Conservation (phyloP, 1,140 invertebrate species). For the Antheraea pernyi region DNA sequence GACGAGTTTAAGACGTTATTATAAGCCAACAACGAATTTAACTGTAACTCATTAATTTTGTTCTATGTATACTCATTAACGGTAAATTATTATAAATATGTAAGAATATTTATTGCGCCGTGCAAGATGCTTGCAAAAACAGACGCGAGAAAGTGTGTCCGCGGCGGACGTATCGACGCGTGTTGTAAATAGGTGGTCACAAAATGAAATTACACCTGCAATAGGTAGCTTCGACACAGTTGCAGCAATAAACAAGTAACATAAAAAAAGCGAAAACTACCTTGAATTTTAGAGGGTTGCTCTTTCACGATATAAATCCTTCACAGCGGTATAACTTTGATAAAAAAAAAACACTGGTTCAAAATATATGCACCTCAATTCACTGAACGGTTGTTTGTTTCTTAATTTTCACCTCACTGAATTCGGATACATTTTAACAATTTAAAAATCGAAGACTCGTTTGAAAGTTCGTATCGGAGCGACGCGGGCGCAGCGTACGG, state of each 20-base stretch:
- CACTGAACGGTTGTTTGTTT: slow-evolving; percentile 25
- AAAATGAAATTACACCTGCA: slow-evolving; percentile 49
- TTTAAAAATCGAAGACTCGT: slow-evolving; percentile 47
- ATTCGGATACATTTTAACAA: slow-evolving; percentile 55
- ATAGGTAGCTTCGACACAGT: slow-evolving; percentile 33
- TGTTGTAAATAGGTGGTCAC: slow-evolving; percentile 52
- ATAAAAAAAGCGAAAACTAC: slow-evolving; percentile 47
- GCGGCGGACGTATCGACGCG: slow-evolving; percentile 36
- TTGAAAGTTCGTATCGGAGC: slow-evolving; percentile 32
- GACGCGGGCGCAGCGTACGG: slow-evolving; percentile 57
- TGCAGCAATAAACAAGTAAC: slow-evolving; percentile 29
- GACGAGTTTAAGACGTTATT: no score
- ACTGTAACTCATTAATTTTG: no score
- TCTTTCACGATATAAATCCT: slow-evolving; percentile 48
- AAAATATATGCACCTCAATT: slow-evolving; percentile 23
- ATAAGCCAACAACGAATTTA: no score
- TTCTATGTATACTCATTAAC: no score
- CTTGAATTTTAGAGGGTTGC: slow-evolving; percentile 44
- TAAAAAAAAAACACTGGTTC: slow-evolving; percentile 29
- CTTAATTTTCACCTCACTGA: slow-evolving; percentile 57
- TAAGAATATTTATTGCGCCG: not conserved
- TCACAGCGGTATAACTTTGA: slow-evolving; percentile 33
- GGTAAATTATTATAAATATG: not conserved
- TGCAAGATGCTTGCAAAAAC: slow-evolving; percentile 17
- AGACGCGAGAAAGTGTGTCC: slow-evolving; percentile 30